phyloP scores from a whole-genome alignment of 2,113 vertebrate genomes.

The Budorcas taxicolor region DNA sequence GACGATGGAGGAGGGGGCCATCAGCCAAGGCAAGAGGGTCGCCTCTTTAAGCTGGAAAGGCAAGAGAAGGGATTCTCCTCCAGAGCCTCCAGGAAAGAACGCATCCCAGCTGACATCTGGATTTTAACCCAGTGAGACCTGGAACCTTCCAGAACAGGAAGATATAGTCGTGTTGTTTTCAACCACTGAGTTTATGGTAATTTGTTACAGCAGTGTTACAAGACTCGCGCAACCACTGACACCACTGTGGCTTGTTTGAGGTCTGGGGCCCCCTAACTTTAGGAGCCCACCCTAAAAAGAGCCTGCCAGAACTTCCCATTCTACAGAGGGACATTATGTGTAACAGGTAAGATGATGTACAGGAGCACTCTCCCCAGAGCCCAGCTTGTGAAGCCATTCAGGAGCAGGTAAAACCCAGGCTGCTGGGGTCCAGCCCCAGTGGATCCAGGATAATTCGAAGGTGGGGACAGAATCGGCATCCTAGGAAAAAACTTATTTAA shows the following conservation, averaged over 20 bases:
- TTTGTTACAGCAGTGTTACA: neutral
- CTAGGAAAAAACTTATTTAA: too few relatives aligned
- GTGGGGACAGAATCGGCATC: too few relatives aligned
- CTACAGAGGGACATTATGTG: neutral
- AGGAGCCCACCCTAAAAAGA: neutral
- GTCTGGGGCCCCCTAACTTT: neutral
- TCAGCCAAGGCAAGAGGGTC: rapidly evolving
- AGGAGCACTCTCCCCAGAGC: neutral
- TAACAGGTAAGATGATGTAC: neutral
- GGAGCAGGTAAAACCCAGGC: neutral
- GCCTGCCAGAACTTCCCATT: neutral
- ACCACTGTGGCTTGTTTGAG: neutral
- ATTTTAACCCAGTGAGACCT: neutral
- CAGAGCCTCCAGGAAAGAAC: neutral
- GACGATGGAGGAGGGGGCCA: neutral
- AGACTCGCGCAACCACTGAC: neutral
- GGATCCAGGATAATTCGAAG: too few relatives aligned
- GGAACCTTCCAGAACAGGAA: neutral
- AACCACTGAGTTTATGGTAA: neutral
- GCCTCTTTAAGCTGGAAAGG: neutral
- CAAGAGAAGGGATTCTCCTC: too few relatives aligned
- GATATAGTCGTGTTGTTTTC: neutral
- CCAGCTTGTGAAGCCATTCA: neutral
- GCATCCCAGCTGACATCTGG: neutral
- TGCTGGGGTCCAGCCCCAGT: too few relatives aligned